Base-by-base conservation (phyloP, 2,113 vertebrate species). In the Larimichthys crocea region DNA sequence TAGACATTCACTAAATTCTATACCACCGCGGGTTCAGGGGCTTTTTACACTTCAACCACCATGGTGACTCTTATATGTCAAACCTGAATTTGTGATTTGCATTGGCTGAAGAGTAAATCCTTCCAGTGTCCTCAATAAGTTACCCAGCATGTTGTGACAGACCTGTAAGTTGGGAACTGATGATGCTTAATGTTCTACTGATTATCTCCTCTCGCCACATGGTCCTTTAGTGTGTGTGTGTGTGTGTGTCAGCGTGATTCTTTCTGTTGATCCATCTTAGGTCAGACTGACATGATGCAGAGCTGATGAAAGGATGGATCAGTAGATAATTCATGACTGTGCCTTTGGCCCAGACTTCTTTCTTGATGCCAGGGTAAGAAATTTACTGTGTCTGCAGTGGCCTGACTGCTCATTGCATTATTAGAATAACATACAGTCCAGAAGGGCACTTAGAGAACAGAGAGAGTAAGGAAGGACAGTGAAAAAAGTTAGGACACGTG, bases 291-390 rank as follows among this genome's bases (percentile, higher is more conserved):
- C 6, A 44, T 35, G 24, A 40, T 24, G 69, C 15, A 24, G 22
- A 56, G 71, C 72, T 81, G 61, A 74, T 71, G 76, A 76, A 26
- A 68, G 63, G 4, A 53, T 59, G 53, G 61, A 77, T 78, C 50
- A 46, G 74, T 62, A 1, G 57, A 82, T 76, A 87, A 90, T 92
- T 92, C 83, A 88, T 87, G 72, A 79, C 42, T 8, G 5, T 42
- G 63, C 61, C 56, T 73, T 35, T 84, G 71, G 78, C 83, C 44
- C 35, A 52, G 22, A 69, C 20, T 75, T 82, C 35, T 82, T 80
- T 22, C 17, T 17, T 61, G 83, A 72, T 84, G 86, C 69, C 80
- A 81, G 64, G 40, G 56, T 10, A 82, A 75, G 46, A 89, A 71
- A 92, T 82, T n/a, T 67, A 89, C 26, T 67, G 62, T 73, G 29